phyloP scores from a whole-genome alignment of 2,797 vertebrate genomes.

The Melanotaenia trifasciata region DNA sequence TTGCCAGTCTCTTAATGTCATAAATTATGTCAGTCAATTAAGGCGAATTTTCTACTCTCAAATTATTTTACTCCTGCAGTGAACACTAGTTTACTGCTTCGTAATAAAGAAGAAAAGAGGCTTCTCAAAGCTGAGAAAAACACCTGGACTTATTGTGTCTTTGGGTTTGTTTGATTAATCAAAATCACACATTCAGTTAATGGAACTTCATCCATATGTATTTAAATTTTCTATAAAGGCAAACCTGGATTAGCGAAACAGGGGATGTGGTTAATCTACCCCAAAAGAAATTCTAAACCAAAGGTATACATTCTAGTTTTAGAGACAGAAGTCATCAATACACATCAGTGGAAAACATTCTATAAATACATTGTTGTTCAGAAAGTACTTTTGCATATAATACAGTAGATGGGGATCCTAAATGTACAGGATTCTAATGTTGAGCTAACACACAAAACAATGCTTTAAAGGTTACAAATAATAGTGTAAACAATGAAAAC shows the following conservation, averaged over 20 bases:
- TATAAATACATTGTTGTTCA: neutral
- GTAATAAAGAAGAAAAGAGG: slow-evolving; percentile 10
- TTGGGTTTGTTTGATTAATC: neutral
- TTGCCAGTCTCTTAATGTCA: slow-evolving; percentile 82
- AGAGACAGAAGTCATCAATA: neutral
- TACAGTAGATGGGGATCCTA: neutral
- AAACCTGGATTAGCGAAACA: neutral
- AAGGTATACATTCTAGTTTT: neutral
- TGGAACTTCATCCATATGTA: neutral
- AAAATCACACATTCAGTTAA: neutral
- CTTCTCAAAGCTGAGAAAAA: slow-evolving; percentile 11
- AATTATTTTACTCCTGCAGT: slow-evolving; percentile 38
- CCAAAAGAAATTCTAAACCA: neutral
- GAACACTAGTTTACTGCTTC: slow-evolving; percentile 34
- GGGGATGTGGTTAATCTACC: neutral
- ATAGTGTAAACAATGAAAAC: neutral
- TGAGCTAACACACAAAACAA: too few species aligned
- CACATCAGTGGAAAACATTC: neutral
- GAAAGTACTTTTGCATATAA: neutral
- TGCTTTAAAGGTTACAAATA: too few species aligned
- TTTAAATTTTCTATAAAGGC: neutral
- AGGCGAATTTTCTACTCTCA: slow-evolving; percentile 54
- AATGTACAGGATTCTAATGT: too few species aligned
- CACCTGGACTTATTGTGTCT: slow-evolving; percentile 1
- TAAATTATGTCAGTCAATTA: slow-evolving; percentile 84